These are phyloP conservation scores for Dendrocincla tyrannina DNA, from an alignment of 2,797 vertebrate species.

Conservation along the genomic window DNA sequence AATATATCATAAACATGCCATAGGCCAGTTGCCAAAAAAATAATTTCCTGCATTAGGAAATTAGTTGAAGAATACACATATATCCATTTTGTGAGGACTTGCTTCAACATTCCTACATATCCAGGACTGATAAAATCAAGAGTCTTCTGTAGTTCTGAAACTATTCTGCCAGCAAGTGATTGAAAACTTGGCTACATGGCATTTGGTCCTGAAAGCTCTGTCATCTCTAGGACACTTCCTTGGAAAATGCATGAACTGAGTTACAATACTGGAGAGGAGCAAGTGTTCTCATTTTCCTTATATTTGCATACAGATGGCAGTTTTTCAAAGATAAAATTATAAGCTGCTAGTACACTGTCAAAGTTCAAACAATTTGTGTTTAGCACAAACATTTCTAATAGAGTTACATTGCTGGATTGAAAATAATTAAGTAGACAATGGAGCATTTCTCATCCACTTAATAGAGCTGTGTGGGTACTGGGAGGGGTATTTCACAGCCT, in stretches of 20 bases:
- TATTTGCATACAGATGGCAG: slow-evolving; percentile 21
- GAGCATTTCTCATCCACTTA: background rate
- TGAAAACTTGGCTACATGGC: background rate
- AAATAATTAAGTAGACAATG: background rate
- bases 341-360: slow-evolving; percentile 8
- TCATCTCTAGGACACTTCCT: background rate
- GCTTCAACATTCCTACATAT: background rate
- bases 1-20: background rate
- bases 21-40: background rate
- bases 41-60: background rate
- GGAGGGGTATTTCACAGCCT: background rate
- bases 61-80: background rate
- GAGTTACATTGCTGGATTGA: background rate
- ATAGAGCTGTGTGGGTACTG: background rate
- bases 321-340: slow-evolving; percentile 36
- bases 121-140: background rate
- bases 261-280: background rate
- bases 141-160: background rate
- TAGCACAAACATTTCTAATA: background rate
- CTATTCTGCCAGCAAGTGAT: background rate
- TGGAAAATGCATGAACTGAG: background rate
- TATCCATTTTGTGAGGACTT: background rate
- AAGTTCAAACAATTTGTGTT: slow-evolving; percentile 32
- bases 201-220: background rate
- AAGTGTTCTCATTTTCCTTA: background rate